These are phyloP conservation scores for Antechinus flavipes DNA, from an alignment of 2,113 vertebrate genomes.

Conservation along the genomic window DNA sequence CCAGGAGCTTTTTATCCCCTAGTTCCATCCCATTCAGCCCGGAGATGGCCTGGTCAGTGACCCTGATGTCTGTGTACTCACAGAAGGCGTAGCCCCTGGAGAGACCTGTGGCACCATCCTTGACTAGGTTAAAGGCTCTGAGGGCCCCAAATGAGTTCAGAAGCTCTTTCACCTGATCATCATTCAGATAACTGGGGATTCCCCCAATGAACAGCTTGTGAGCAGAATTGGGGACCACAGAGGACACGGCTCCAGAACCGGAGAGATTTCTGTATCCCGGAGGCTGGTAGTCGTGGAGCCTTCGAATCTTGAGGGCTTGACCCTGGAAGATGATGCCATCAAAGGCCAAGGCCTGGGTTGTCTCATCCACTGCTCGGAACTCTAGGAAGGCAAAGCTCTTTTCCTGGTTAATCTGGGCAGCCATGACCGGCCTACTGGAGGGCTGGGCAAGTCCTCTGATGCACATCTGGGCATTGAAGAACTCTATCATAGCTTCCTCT, in stretches of 20 bases:
- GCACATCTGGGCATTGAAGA: slow-evolving; percentile 96
- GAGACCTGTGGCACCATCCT: slow-evolving; percentile 94
- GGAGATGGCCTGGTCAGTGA: slow-evolving; percentile 95
- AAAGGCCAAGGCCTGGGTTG: slow-evolving; percentile 95
- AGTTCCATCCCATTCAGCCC: slow-evolving; percentile 95
- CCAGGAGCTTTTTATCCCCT: slow-evolving; percentile 95
- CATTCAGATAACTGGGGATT: slow-evolving; percentile 94
- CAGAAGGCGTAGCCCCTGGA: slow-evolving; percentile 97
- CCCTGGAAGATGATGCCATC: slow-evolving; percentile 97
- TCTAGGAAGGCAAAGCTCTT: slow-evolving; percentile 97
- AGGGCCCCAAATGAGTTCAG: slow-evolving; percentile 94
- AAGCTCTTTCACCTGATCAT: slow-evolving; percentile 96
- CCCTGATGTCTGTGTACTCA: slow-evolving; percentile 95
- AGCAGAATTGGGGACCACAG: slow-evolving; percentile 95
- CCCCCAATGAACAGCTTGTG: slow-evolving; percentile 94
- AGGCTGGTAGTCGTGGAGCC: slow-evolving; percentile 95
- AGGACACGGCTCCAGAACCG: slow-evolving; percentile 95
- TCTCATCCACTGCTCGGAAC: slow-evolving; percentile 96
- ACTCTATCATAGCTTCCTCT: slow-evolving; percentile 97
- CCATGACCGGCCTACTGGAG: slow-evolving; percentile 94
- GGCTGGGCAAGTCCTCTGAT: slow-evolving; percentile 94
- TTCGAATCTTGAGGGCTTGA: slow-evolving; percentile 94
- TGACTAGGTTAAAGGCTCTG: slow-evolving; percentile 95
- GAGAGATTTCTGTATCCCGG: slow-evolving; percentile 92
- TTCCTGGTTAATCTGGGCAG: slow-evolving; percentile 96